phyloP scores from a whole-genome alignment of 2,888 invertebrate genomes.

The Blastobasis adustella region DNA sequence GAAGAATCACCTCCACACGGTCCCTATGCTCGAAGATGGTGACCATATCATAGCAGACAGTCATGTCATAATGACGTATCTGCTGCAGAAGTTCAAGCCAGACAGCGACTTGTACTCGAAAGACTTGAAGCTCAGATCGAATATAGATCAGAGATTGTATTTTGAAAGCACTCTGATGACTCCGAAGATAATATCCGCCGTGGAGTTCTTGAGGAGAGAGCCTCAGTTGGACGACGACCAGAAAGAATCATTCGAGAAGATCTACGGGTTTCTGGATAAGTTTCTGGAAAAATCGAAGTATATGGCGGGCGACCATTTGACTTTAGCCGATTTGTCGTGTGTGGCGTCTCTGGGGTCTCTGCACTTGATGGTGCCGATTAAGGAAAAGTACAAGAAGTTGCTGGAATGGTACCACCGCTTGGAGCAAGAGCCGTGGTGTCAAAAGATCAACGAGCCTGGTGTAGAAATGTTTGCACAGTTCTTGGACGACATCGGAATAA shows the following conservation, averaged over 20 bases:
- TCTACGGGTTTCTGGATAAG: constrained; percentile 33
- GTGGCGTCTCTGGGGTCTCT: constrained; percentile 33
- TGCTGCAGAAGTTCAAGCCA: constrained; percentile 28
- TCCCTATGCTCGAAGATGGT: constrained; percentile 38
- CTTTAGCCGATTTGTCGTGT: constrained; percentile 39
- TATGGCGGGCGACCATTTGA: constrained; percentile 27
- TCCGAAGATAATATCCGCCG: constrained; percentile 25
- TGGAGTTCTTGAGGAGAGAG: constrained; percentile 22
- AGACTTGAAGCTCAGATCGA: constrained; percentile 23
- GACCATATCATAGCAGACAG: constrained; percentile 33
- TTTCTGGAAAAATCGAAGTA: constrained; percentile 25
- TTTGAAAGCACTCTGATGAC: constrained; percentile 37
- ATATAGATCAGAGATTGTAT: constrained; percentile 32
- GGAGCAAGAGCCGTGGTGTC: constrained; percentile 30
- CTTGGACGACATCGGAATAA: constrained; percentile 18
- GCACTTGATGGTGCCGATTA: constrained; percentile 25
- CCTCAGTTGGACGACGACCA: constrained; percentile 18
- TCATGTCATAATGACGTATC: constrained; percentile 37
- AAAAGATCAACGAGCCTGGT: constrained; percentile 27
- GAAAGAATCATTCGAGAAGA: constrained; percentile 25
- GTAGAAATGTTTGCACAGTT: constrained; percentile 19
- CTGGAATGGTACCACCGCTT: constrained; percentile 28
- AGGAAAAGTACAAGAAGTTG: constrained; percentile 22
- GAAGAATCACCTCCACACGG: constrained; percentile 39
- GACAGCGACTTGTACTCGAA: constrained; percentile 29